Percentiles rank a stretch among this genome's conserved stretches.
phyloP scores from a whole-genome alignment of 2,113 vertebrate genomes.

The Sterna hirundo region DNA sequence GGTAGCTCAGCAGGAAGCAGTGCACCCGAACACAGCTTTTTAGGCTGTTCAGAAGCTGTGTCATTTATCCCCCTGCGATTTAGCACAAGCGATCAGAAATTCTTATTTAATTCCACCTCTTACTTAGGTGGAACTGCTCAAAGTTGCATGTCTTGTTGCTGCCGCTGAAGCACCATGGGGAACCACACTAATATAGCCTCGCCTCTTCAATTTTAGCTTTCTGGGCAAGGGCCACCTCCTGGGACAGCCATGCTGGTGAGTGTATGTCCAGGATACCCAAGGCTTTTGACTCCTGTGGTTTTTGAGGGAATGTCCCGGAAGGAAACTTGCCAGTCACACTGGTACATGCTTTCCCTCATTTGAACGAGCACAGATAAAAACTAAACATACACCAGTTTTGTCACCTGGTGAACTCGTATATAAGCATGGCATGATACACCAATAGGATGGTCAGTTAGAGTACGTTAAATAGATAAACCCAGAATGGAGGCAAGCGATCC shows the following conservation, averaged over 20 bases:
- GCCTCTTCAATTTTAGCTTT: neutral
- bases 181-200: neutral
- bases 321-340: neutral
- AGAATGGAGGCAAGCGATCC: neutral
- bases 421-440: neutral
- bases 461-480: neutral
- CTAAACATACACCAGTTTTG: neutral
- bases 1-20: neutral
- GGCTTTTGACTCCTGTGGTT: neutral
- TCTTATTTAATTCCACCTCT: neutral
- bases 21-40: neutral
- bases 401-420: neutral
- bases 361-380: neutral
- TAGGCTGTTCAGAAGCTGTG: neutral
- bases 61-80: neutral
- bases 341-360: neutral
- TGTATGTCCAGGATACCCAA: neutral
- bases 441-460: neutral
- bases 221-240: neutral
- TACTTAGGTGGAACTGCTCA: neutral
- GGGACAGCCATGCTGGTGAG: neutral
- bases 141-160: neutral
- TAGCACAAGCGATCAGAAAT: neutral
- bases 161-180: neutral
- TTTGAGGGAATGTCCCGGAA: neutral